Evolutionary conservation across 2,113 vertebrate species (phyloP), one percentile per base, ranked within the genome.

Genomic region (Neopipo cinnamomea): DNA sequence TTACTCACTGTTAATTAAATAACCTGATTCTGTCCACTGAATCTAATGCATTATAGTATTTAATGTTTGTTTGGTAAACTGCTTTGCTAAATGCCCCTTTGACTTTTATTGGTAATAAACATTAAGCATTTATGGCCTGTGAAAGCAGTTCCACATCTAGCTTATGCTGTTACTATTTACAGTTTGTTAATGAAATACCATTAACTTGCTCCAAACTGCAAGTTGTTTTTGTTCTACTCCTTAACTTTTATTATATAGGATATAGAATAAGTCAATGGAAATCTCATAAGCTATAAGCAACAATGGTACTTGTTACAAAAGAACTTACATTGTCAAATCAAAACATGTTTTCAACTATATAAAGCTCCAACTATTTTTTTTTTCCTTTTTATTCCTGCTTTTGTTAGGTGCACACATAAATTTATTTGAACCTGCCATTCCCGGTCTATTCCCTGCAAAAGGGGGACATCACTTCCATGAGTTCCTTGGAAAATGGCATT

Each of bases 81-180:
- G 97, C 96, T 97, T 97, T 96, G 96, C 97, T 98, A 98, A 98
- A 98, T 98, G 97, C 96, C 98, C 95, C 95, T 98, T 98, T 98
- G 98, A 98, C 97, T 98, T 98, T 98, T 98, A 98, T 98, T 98
- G 97, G 97, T 98, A 97, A 98, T 98, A 98, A 98, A 98, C 98
- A 98, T 98, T 98, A 98, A 98, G 97, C 97, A 98, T 98, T 98
- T 98, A 98, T 98, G 96, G 97, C 88, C 98, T 98, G 97, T 98
- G 97, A 98, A 98, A 98, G 94, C 91, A 95, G 95, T 96, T 97
- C 94, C 95, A 92, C 93, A 97, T 97, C 95, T 79, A 97, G 90
- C 96, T 98, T 98, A 98, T 97, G 96, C 92, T 97, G 97, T 96
- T 98, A 96, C 97, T 98, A 98, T 98, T 98, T 98, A 98, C 98